phyloP scores from a whole-genome alignment of 1,140 invertebrate species.

The Magallana gigas region DNA sequence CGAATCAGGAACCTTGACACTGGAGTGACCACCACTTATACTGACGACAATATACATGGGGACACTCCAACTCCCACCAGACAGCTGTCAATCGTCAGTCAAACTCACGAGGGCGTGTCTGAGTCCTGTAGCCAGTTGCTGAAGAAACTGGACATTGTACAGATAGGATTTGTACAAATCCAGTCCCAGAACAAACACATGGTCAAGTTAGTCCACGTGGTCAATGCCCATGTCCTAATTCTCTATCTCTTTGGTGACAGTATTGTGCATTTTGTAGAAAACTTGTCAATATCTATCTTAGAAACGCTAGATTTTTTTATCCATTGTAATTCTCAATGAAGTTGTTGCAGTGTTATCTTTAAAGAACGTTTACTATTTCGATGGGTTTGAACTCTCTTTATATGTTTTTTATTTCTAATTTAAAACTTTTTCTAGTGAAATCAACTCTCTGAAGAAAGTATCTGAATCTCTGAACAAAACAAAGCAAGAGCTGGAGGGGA shows the following conservation, averaged over 20 bases:
- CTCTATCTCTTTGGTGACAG: background rate
- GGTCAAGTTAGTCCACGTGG: conserved; percentile 26
- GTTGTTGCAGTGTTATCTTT: background rate
- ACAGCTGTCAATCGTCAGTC: conserved; percentile 31
- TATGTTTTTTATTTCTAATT: background rate
- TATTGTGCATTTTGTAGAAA: background rate
- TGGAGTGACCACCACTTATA: background rate
- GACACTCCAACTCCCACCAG: conserved; percentile 39
- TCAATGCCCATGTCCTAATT: background rate
- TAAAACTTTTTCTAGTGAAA: conserved; percentile 2
- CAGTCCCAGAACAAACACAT: conserved; percentile 37
- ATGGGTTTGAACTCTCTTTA: background rate
- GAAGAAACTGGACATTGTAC: conserved; percentile 33
- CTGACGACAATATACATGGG: conserved; percentile 40
- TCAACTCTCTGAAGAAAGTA: conserved; percentile 15
- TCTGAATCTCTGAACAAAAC: background rate
- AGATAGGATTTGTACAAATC: conserved; percentile 40
- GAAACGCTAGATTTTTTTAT: background rate
- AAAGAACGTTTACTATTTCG: background rate
- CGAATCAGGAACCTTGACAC: conserved; percentile 15
- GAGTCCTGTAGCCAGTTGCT: background rate
- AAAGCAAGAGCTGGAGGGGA: conserved; percentile 3
- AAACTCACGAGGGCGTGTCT: conserved; percentile 4
- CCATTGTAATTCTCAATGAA: background rate
- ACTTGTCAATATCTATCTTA: background rate